These are phyloP conservation scores for Hyphantria cunea DNA, from an alignment of 1,140 invertebrate genomes.

Conservation along the genomic window DNA sequence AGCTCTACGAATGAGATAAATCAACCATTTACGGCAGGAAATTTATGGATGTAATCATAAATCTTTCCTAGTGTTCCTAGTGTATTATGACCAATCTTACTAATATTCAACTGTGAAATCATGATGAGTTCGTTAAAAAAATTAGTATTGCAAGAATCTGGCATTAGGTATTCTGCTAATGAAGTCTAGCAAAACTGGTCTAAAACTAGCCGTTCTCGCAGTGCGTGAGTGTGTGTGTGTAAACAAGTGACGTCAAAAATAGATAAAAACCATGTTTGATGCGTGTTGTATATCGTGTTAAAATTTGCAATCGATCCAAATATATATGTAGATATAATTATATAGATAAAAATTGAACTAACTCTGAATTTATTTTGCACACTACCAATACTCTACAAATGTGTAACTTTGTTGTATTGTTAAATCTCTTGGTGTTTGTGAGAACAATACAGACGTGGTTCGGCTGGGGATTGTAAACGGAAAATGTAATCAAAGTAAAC, in stretches of 20 bases:
- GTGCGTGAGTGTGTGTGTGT: too few species aligned
- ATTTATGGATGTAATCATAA: slow-evolving; percentile 52
- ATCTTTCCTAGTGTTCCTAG: slow-evolving; percentile 39
- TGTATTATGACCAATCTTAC: slow-evolving; percentile 26
- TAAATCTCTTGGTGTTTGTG: slow-evolving; percentile 15
- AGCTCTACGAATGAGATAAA: slow-evolving; percentile 40
- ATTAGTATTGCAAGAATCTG: background rate
- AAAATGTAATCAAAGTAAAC: slow-evolving; percentile 53
- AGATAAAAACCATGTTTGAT: too few species aligned
- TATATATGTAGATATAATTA: too few species aligned
- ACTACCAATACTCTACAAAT: background rate
- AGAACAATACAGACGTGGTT: slow-evolving; percentile 21
- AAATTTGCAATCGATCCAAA: too few species aligned
- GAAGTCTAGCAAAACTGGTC: too few species aligned
- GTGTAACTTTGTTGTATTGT: slow-evolving; percentile 11
- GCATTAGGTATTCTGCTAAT: too few species aligned
- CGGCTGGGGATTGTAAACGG: slow-evolving; percentile 36
- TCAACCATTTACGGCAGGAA: slow-evolving; percentile 46
- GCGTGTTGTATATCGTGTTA: too few species aligned
- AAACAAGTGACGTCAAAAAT: too few species aligned
- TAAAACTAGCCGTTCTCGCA: too few species aligned
- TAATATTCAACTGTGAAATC: slow-evolving; percentile 22
- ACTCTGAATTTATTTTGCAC: background rate
- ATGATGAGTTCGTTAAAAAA: slow-evolving; percentile 7
- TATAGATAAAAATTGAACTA: background rate